Conservation (phyloP, 1,140 invertebrate species). For the Linepithema humile region DNA sequence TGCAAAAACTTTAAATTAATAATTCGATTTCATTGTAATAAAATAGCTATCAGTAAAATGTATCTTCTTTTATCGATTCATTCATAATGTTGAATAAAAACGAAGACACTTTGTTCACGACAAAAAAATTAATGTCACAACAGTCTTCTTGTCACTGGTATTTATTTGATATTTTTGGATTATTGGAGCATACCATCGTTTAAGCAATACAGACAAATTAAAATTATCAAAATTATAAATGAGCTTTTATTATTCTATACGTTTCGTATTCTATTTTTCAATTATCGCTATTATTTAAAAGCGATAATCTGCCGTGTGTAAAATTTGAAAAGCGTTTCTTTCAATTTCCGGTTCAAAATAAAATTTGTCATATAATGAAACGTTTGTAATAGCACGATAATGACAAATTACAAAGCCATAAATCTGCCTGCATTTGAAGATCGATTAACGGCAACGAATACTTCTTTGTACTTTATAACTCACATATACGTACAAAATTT, state of each 20-base stretch:
- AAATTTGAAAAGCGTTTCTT: neutral
- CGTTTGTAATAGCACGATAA: neutral
- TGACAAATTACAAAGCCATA: neutral
- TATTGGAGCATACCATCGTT: neutral
- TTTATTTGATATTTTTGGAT: neutral
- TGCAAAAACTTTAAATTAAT: no score
- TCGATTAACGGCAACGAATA: neutral
- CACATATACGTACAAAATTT: neutral
- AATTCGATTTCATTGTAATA: no score
- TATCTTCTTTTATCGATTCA: neutral
- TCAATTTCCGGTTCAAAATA: neutral
- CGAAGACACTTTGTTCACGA: neutral
- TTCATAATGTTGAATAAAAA: neutral
- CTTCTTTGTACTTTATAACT: neutral
- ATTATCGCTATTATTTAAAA: neutral
- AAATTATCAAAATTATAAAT: neutral
- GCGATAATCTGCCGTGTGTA: neutral
- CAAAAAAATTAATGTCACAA: neutral
- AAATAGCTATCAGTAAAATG: no score
- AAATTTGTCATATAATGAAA: neutral
- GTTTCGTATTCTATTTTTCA: neutral
- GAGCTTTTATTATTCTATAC: neutral
- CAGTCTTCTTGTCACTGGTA: neutral
- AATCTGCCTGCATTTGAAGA: constrained; percentile 1
- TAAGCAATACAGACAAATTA: neutral